Evolutionary conservation across 2,797 vertebrate genomes (phyloP).

Genomic region (Synanceia verrucosa): DNA sequence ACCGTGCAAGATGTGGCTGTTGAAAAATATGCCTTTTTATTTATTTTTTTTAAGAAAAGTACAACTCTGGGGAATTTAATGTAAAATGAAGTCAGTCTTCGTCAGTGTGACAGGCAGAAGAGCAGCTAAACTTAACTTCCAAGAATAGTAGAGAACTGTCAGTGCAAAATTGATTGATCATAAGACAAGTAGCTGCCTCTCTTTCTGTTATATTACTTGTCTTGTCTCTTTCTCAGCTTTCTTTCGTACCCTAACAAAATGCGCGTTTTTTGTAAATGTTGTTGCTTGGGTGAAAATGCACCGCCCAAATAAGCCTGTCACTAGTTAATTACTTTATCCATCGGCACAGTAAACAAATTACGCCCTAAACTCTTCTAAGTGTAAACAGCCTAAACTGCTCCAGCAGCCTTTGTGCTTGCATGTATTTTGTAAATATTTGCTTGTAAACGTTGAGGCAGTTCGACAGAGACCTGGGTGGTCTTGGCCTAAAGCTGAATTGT

Average conservation of each 20-base stretch:
- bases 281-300: conserved; percentile 12
- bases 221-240: conserved; percentile 9
- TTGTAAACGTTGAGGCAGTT: not conserved
- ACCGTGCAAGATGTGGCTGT: not conserved
- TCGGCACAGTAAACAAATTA: conserved; percentile 19
- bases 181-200: conserved; percentile 31
- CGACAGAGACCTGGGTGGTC: not conserved
- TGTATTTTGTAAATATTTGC: not conserved
- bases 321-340: conserved; percentile 24
- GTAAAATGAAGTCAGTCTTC: conserved; percentile 62
- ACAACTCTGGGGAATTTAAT: conserved; percentile 40
- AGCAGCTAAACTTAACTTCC: conserved; percentile 67
- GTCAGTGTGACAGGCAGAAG: conserved; percentile 48
- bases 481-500: not conserved
- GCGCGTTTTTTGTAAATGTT: conserved; percentile 13
- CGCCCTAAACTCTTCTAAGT: conserved; percentile 8
- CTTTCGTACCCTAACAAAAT: conserved; percentile 12
- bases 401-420: not conserved
- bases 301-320: conserved; percentile 28
- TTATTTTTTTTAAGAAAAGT: conserved; percentile 42
- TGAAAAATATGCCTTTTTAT: conserved; percentile 31
- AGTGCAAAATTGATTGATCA: conserved; percentile 63
- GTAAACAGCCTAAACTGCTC: conserved; percentile 3
- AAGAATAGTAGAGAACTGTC: conserved; percentile 60
- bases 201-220: conserved; percentile 12